Percentiles rank a stretch among this genome's conserved stretches.
These are phyloP conservation scores for Microctenopoma steveboyesi DNA, from an alignment of 2,797 vertebrate species.

Conservation along the genomic window DNA sequence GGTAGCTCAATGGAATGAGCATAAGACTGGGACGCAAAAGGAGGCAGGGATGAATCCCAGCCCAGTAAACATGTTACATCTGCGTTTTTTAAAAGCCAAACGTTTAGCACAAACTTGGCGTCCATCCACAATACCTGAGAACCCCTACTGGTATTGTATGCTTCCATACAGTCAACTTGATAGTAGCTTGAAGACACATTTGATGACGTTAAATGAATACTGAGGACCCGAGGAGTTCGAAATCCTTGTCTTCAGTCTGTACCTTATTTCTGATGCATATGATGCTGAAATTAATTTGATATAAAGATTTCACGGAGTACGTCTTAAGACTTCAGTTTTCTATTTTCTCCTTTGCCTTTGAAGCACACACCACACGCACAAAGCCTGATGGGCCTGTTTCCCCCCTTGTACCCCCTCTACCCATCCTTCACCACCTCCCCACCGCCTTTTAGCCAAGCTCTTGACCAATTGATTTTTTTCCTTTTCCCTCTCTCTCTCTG, in stretches of 20 bases:
- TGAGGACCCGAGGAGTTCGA: conserved; percentile 23
- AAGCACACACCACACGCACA: conserved; percentile 71
- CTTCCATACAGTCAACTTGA: conserved; percentile 18
- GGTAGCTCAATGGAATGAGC: no score
- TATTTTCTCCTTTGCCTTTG: conserved; percentile 63
- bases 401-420: conserved; percentile 12
- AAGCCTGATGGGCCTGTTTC: conserved; percentile 62
- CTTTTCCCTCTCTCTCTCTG: conserved; percentile 38
- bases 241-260: conserved; percentile 13
- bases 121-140: conserved; percentile 15
- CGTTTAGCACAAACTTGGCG: conserved; percentile 18
- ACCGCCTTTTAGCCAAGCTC: conserved; percentile 71
- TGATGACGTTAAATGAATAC: conserved; percentile 37
- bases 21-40: no score
- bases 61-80: not conserved
- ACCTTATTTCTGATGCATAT: conserved; percentile 34
- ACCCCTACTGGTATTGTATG: conserved; percentile 34
- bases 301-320: conserved; percentile 39
- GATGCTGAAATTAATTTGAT: conserved; percentile 58
- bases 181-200: conserved; percentile 42
- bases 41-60: no score
- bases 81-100: conserved; percentile 10
- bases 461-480: conserved; percentile 80
- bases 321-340: conserved; percentile 47
- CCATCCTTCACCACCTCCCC: conserved; percentile 34